Percentiles rank a stretch among this genome's conserved stretches.
These are phyloP conservation scores for Akabosia matsudoensis DNA, from an alignment of 1,140 invertebrate species.

Conservation along the genomic window DNA sequence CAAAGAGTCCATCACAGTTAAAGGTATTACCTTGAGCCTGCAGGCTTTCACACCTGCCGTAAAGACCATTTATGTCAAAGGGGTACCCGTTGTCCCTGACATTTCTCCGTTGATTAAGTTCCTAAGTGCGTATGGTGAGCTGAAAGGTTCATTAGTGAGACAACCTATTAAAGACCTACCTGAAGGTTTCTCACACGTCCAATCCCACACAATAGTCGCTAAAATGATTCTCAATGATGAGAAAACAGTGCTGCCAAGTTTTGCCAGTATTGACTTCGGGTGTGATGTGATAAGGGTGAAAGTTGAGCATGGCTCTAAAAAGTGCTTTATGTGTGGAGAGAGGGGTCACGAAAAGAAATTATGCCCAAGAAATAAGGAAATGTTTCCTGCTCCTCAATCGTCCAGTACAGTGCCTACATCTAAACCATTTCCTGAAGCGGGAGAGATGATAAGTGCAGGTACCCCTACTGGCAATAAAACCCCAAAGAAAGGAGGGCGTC, in stretches of 20 bases:
- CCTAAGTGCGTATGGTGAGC: not conserved
- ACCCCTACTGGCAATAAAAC: not conserved
- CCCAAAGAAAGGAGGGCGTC: not conserved
- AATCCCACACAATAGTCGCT: not conserved
- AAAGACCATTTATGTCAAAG: not conserved
- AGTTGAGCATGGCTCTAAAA: slow-evolving; percentile 8
- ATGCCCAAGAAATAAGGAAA: not conserved
- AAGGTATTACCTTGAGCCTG: not conserved
- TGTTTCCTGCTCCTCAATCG: not conserved
- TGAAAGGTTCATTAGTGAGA: not conserved
- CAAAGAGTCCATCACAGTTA: not conserved
- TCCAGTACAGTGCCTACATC: not conserved
- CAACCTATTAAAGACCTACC: not conserved
- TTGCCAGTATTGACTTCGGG: not conserved
- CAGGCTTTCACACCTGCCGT: not conserved
- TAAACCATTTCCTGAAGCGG: not conserved
- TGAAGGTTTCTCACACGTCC: not conserved
- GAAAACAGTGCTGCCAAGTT: not conserved
- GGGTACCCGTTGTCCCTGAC: not conserved
- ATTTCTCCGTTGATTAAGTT: not conserved
- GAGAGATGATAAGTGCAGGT: not conserved
- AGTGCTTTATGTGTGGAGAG: not conserved
- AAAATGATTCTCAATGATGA: not conserved
- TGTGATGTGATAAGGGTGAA: not conserved
- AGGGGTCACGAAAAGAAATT: not conserved